Percentiles rank a stretch among this genome's conserved stretches.
Conservation (phyloP, 2,888 invertebrate genomes). For the Tachina grossa region DNA sequence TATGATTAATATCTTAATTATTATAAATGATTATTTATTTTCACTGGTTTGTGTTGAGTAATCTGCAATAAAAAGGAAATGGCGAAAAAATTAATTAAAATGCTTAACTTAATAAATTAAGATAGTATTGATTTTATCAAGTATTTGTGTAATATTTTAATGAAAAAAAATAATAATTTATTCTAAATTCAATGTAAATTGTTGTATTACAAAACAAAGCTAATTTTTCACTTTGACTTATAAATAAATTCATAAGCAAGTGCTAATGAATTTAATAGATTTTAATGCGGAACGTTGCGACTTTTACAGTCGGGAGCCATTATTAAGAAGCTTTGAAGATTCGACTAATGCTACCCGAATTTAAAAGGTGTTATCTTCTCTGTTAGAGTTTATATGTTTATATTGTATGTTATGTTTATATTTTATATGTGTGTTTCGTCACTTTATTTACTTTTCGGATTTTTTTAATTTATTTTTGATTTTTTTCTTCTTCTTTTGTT, state of each 20-base stretch:
- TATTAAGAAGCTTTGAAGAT: too few species aligned
- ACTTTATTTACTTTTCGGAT: neutral
- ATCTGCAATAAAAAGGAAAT: constrained; percentile 52
- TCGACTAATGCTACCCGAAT: too few species aligned
- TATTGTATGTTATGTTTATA: too few species aligned
- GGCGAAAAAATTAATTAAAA: constrained; percentile 1
- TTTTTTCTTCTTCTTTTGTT: too few species aligned
- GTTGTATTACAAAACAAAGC: neutral
- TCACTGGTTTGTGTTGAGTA: neutral
- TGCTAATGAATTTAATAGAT: neutral
- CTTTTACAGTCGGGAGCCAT: too few species aligned
- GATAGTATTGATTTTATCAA: neutral
- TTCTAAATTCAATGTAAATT: constrained; percentile 11
- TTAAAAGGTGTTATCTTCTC: too few species aligned
- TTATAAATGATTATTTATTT: neutral
- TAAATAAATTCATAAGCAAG: neutral
- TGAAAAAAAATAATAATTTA: neutral
- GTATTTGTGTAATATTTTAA: neutral
- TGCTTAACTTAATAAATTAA: constrained; percentile 7
- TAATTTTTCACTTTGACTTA: neutral
- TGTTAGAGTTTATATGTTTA: too few species aligned
- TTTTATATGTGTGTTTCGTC: too few species aligned
- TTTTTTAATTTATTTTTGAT: too few species aligned
- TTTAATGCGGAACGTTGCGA: too few species aligned
- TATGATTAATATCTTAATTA: constrained; percentile 1